phyloP scores from a whole-genome alignment of 2,888 invertebrate species.

The Xylophagus ater region DNA sequence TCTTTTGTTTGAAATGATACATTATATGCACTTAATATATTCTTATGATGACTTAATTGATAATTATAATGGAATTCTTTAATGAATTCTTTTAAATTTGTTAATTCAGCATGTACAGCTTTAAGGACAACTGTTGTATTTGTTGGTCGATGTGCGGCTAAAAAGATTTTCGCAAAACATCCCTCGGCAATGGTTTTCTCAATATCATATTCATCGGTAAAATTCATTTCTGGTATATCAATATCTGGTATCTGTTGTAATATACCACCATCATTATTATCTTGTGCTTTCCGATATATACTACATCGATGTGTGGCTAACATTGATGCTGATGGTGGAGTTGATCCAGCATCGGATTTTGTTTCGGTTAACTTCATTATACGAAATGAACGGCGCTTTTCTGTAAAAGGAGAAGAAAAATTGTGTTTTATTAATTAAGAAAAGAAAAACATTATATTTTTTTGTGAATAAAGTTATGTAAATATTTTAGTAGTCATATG shows the following conservation, averaged over 20 bases:
- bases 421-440: no score
- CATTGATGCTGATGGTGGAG: constrained; percentile 27
- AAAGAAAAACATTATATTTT: no score
- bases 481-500: background rate
- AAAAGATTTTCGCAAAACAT: constrained; percentile 55
- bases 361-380: constrained; percentile 21
- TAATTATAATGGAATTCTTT: constrained; percentile 69
- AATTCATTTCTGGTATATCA: constrained; percentile 42
- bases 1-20: constrained; percentile 46
- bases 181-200: constrained; percentile 55
- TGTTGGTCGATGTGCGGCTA: constrained; percentile 47
- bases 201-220: constrained; percentile 51
- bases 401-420: constrained; percentile 6
- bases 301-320: constrained; percentile 37
- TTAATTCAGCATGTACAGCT: constrained; percentile 49
- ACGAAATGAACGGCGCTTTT: constrained; percentile 20
- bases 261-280: constrained; percentile 34
- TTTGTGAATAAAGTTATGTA: background rate
- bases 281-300: constrained; percentile 32
- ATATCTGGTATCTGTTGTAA: constrained; percentile 46
- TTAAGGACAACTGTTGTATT: constrained; percentile 59
- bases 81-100: constrained; percentile 52
- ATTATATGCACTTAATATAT: constrained; percentile 63
- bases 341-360: constrained; percentile 23
- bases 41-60: constrained; percentile 64